phyloP scores from a whole-genome alignment of 1,140 invertebrate species.

The Scaptomyza graminum region DNA sequence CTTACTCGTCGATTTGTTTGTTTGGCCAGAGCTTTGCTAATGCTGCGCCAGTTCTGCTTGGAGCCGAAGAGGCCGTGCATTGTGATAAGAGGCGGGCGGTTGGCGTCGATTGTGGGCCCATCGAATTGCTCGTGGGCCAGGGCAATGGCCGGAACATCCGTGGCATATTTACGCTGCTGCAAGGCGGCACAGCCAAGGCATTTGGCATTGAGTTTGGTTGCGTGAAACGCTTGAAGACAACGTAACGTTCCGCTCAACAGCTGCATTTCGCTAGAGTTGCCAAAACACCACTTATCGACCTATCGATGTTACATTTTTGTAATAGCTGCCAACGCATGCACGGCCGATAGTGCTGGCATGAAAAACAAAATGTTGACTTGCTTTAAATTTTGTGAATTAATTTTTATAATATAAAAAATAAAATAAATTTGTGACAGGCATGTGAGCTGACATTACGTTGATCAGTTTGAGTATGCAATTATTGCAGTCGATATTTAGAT shows the following conservation, averaged over 20 bases:
- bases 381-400: neutral
- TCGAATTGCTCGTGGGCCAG: constrained; percentile 49
- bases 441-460: neutral
- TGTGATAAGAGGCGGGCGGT: constrained; percentile 88
- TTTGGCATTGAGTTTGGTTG: constrained; percentile 12
- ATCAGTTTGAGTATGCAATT: too few relatives aligned
- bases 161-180: constrained; percentile 20
- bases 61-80: constrained; percentile 94
- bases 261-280: constrained; percentile 41
- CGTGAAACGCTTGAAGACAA: constrained; percentile 21
- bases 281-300: constrained; percentile 10
- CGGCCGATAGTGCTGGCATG: neutral
- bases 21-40: constrained; percentile 89
- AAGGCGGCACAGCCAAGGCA: neutral
- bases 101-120: constrained; percentile 18
- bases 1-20: constrained; percentile 86
- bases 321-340: neutral
- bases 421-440: neutral
- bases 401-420: neutral
- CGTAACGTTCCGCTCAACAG: constrained; percentile 41
- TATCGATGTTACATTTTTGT: constrained; percentile 20
- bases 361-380: neutral
- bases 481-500: neutral
- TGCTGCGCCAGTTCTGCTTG: constrained; percentile 92
- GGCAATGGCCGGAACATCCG: constrained; percentile 22